Evolutionary conservation across 2,113 vertebrate genomes (phyloP).

Genomic region (Willisornis vidua): DNA sequence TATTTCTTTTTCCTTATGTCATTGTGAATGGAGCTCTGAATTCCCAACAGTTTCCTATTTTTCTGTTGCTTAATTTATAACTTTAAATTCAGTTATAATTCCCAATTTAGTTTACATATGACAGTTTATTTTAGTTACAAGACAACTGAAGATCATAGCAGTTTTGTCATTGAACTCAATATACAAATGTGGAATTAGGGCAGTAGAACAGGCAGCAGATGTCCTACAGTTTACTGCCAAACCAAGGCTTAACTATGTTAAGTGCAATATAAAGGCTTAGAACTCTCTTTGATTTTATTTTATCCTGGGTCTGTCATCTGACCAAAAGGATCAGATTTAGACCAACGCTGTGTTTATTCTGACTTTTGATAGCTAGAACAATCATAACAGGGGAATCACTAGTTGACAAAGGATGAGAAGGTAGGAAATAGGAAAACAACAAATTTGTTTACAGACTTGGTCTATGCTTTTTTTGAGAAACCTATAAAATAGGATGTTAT

Average conservation of each 20-base stretch:
- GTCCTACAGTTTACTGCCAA: constrained; percentile 1
- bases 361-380: not conserved
- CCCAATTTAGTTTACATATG: not conserved
- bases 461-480: not conserved
- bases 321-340: not conserved
- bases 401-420: not conserved
- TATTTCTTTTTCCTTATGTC: not conserved
- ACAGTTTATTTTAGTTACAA: not conserved
- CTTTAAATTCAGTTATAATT: not conserved
- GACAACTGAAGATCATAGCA: not conserved
- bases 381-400: not conserved
- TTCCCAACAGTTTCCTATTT: not conserved
- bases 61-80: not conserved
- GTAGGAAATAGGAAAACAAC: not conserved
- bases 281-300: not conserved
- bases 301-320: not conserved
- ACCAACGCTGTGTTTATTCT: not conserved
- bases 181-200: not conserved
- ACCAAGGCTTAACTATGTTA: not conserved
- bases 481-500: not conserved
- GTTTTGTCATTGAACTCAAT: not conserved
- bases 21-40: not conserved
- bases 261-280: not conserved
- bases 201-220: not conserved
- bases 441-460: not conserved